phyloP scores from a whole-genome alignment of 2,113 vertebrate genomes.

The Gnathonemus longibarbis region DNA sequence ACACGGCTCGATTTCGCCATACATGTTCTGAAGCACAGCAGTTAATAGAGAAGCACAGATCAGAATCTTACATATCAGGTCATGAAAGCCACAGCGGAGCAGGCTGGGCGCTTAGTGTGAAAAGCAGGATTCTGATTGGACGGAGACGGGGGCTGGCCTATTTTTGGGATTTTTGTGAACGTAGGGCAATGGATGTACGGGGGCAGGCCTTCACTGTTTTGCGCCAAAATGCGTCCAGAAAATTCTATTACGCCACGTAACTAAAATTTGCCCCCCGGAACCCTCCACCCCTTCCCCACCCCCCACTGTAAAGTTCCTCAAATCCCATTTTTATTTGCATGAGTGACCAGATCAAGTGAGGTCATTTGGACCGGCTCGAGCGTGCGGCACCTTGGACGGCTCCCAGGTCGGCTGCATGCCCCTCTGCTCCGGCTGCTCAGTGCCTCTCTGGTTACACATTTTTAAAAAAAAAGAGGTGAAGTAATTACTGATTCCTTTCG shows the following conservation, averaged over 20 bases:
- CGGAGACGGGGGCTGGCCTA: neutral
- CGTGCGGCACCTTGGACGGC: neutral
- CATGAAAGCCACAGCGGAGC: slow-evolving; percentile 23
- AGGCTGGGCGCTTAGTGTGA: neutral
- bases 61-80: slow-evolving; percentile 1
- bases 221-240: neutral
- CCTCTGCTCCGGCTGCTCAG: slow-evolving; percentile 38
- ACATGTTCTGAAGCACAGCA: neutral
- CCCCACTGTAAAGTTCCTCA: neutral
- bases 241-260: neutral
- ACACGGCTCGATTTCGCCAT: neutral
- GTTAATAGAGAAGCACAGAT: neutral
- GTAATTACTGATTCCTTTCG: slow-evolving; percentile 24
- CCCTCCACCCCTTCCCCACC: neutral
- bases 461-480: slow-evolving; percentile 13
- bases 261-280: neutral
- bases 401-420: slow-evolving; percentile 16
- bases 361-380: neutral
- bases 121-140: neutral
- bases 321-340: neutral
- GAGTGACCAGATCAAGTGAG: neutral
- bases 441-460: slow-evolving; percentile 46
- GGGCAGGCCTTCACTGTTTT: neutral
- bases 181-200: neutral
- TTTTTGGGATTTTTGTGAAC: neutral